Evolutionary conservation across 2,797 vertebrate species (phyloP).

Genomic region (Iguana delicatissima): DNA sequence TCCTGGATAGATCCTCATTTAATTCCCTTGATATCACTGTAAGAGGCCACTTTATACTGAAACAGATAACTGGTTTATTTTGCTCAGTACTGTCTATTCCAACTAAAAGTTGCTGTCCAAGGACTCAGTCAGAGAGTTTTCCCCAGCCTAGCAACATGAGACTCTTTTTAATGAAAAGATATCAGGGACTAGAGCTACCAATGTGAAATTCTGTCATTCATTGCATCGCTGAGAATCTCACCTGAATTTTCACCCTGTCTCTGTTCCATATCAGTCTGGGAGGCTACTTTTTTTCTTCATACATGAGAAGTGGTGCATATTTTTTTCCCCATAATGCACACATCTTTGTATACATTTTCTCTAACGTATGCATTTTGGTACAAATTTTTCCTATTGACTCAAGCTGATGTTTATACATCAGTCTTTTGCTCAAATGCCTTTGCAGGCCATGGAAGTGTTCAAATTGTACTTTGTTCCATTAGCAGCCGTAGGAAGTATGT

Average conservation of each 20-base stretch:
- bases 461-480: background rate
- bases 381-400: background rate
- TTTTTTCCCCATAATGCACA: background rate
- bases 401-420: background rate
- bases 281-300: background rate
- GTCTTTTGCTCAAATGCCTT: background rate
- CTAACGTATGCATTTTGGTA: background rate
- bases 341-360: background rate
- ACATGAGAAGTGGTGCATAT: background rate
- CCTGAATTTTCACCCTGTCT: background rate
- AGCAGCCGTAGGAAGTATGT: background rate
- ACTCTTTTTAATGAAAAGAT: background rate
- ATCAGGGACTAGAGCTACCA: background rate
- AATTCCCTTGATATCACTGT: background rate
- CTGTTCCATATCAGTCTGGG: background rate
- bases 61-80: background rate
- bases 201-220: background rate
- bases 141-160: background rate
- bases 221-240: background rate
- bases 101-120: background rate
- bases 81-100: background rate
- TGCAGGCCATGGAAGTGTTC: background rate
- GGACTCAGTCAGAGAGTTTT: background rate
- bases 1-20: no score
- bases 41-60: background rate